phyloP scores from a whole-genome alignment of 2,113 vertebrate species.

The Ophiodon elongatus region DNA sequence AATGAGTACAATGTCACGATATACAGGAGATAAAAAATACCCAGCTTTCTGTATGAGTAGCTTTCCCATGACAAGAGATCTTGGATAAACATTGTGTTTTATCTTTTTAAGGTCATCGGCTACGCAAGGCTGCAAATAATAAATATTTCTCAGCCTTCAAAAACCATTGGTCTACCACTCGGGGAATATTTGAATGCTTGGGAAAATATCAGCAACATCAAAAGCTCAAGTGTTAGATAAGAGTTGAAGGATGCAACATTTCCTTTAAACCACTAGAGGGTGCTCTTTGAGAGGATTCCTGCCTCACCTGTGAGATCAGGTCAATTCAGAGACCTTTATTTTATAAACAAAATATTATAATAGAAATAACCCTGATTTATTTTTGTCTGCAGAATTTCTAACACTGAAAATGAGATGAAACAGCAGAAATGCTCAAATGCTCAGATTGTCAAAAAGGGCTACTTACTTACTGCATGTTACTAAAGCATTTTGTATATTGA shows the following conservation, averaged over 20 bases:
- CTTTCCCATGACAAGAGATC: background rate
- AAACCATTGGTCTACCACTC: background rate
- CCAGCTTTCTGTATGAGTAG: background rate
- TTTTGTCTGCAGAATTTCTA: background rate
- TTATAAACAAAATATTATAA: background rate
- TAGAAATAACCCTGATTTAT: no score
- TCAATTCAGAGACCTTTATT: background rate
- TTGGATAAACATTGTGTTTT: background rate
- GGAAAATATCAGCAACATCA: background rate
- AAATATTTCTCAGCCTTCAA: background rate
- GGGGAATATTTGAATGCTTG: background rate
- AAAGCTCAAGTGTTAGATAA: background rate
- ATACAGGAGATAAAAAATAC: background rate
- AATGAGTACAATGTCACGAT: background rate
- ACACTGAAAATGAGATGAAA: no score
- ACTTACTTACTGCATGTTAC: no score
- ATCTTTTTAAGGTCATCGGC: background rate
- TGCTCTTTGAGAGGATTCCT: conserved; percentile 25
- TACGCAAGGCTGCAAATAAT: background rate
- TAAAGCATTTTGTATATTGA: no score
- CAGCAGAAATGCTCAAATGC: no score
- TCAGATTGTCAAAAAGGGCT: no score
- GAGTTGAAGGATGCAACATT: background rate
- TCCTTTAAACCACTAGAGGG: conserved; percentile 59
- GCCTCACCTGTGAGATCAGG: fast-evolving